Evolutionary conservation across 2,113 vertebrate species (phyloP).

Genomic region (Caloenas nicobarica): DNA sequence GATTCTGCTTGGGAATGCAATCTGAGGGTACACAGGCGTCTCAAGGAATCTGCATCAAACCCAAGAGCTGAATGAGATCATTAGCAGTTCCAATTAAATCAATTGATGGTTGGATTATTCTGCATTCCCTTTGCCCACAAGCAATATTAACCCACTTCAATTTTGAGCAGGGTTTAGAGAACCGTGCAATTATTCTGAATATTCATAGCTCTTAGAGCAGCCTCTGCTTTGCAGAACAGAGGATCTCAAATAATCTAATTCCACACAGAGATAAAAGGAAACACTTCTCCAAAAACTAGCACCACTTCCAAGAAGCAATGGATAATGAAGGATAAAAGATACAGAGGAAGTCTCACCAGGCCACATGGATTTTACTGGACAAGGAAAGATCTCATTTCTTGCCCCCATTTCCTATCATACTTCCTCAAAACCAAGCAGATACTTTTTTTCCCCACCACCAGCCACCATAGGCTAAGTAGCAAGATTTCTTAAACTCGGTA

Average conservation of each 20-base stretch:
- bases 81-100: background rate
- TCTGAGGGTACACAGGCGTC: background rate
- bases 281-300: background rate
- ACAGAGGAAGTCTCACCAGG: background rate
- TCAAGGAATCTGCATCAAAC: background rate
- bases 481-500: background rate
- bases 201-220: background rate
- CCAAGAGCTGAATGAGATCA: background rate
- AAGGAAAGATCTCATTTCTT: background rate
- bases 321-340: background rate
- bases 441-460: background rate
- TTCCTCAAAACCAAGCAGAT: background rate
- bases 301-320: background rate
- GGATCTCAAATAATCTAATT: background rate
- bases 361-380: background rate
- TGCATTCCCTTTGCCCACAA: background rate
- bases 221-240: background rate
- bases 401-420: background rate
- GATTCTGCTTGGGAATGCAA: background rate
- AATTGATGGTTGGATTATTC: background rate
- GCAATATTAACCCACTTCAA: background rate
- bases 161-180: background rate
- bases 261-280: background rate
- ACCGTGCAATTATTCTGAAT: background rate
- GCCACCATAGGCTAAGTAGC: background rate